Evolutionary conservation across 2,797 vertebrate species (phyloP), one percentile per base, ranked within the genome.

Genomic region (Clarias pachynema): DNA sequence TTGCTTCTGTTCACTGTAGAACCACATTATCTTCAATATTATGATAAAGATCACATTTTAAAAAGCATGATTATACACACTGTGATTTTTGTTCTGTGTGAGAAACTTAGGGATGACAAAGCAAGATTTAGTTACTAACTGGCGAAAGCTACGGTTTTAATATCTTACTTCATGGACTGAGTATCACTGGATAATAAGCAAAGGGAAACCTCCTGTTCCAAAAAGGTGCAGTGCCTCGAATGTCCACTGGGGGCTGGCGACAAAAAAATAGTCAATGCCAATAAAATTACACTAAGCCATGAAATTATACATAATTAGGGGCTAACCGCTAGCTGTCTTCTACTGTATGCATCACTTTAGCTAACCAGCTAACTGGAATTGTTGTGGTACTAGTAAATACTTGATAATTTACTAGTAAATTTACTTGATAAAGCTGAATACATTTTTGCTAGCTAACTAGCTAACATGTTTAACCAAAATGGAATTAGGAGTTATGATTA

Each of bases 11-110:
- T 88, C 37, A 90, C 88, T 86, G 75, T 72, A 69, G 89, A 85
- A 20, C 65, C n/a, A 82, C 14, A 15, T n/a, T 62, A 85, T 65
- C 89, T 87, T 91, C 90, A 88, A 89, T 87, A 88, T 92, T 87
- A 91, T 40, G 95, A 95, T 95, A 95, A 95, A 95, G 56, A 62
- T 57, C n/a, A 44, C 5, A 31, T 80, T 84, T 66, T 63, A 86
- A 88, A 49, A 90, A 56, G 3, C 79, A 15, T 24, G 65, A 22
- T 16, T 6, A 40, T 40, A 34, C 12, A n/a, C 40, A 2, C 9
- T 75, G 68, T 62, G 31, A 1, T 22, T 83, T 81, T 57, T 86
- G 1, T 31, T 16, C 49, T 62, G 1, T 26, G 5, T 68, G n/a
- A 34, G 9, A 34, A 16, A 40, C 62, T 31, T 65, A 56, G 12